Evolutionary conservation across 2,113 vertebrate genomes (phyloP).

Genomic region (Danionella cerebrum): DNA sequence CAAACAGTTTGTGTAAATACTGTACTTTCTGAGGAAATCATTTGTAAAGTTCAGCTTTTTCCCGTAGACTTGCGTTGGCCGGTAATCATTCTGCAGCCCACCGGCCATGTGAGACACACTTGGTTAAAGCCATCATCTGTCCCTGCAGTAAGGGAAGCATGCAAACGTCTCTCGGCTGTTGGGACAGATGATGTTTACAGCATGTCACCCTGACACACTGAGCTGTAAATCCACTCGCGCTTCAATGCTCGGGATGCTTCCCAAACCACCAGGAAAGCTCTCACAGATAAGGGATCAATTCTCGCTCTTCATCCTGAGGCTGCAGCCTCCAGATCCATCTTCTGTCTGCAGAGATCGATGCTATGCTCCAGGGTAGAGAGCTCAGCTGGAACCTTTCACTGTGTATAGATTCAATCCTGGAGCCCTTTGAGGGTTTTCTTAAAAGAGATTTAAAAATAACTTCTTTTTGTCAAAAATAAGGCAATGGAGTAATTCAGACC

Average conservation of each 20-base stretch:
- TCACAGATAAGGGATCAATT: conserved; percentile 7
- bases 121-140: no score
- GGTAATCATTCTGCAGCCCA: no score
- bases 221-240: conserved; percentile 2
- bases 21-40: no score
- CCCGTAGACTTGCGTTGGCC: no score
- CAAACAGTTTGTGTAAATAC: no score
- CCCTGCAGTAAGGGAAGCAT: no score
- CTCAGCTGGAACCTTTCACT: neutral
- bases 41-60: no score
- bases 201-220: neutral
- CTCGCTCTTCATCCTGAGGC: neutral
- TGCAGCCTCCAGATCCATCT: neutral
- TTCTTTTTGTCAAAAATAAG: no score
- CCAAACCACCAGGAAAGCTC: neutral
- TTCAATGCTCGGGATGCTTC: neutral
- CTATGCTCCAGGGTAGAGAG: neutral
- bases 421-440: neutral
- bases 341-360: conserved; percentile 4
- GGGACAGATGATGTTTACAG: neutral
- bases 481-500: no score
- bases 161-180: no score
- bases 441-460: neutral
- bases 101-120: no score
- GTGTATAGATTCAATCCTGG: neutral